phyloP scores from a whole-genome alignment of 2,888 invertebrate species.

The Entomobrya multifasciata region DNA sequence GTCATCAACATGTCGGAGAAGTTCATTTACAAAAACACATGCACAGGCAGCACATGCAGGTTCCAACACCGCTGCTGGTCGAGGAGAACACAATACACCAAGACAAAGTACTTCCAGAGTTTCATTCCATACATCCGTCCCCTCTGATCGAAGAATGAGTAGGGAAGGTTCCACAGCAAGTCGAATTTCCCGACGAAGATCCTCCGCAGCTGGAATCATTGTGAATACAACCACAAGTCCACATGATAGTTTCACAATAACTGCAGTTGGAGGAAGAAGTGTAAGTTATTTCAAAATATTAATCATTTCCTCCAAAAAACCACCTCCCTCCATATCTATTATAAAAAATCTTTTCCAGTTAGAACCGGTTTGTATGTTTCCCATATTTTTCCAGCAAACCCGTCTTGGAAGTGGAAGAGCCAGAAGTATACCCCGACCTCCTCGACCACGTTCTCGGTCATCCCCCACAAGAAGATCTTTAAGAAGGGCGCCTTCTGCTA shows the following conservation, averaged over 20 bases:
- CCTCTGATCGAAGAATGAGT: background rate
- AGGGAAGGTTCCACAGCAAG: slow-evolving; percentile 2
- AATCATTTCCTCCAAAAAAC: slow-evolving; percentile 1
- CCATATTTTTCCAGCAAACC: background rate
- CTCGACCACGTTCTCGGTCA: background rate
- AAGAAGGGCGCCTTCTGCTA: background rate
- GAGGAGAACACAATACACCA: background rate
- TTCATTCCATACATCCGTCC: background rate
- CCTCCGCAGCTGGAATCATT: background rate
- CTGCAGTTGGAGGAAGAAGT: background rate
- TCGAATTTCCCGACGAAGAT: slow-evolving; percentile 2
- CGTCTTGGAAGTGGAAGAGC: background rate
- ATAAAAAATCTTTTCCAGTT: too few relatives aligned
- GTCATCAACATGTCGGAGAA: background rate
- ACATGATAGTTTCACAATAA: too few relatives aligned
- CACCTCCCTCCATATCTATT: too few relatives aligned
- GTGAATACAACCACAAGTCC: background rate
- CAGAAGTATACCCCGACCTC: background rate
- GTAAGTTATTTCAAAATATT: slow-evolving; percentile 2
- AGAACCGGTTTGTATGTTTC: background rate
- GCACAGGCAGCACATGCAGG: too few relatives aligned
- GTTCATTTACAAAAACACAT: too few relatives aligned
- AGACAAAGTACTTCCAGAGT: background rate
- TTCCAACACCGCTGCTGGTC: too few relatives aligned
- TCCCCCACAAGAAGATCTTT: background rate